Evolutionary conservation across 2,113 vertebrate genomes (phyloP), one percentile per base, ranked within the genome.

Genomic region (Panthera leo): DNA sequence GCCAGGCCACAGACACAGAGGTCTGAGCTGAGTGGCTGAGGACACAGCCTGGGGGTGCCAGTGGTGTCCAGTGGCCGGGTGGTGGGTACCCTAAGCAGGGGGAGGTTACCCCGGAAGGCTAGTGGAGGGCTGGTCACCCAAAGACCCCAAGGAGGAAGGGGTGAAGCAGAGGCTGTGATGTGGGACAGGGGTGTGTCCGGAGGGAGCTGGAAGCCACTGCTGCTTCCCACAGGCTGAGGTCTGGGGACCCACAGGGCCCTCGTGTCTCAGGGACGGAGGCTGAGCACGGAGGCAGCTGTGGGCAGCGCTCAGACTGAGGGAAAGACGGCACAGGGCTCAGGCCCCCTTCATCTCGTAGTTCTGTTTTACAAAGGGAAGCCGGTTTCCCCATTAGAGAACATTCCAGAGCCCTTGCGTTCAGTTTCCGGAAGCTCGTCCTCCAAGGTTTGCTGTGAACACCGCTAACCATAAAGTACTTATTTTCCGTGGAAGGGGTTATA

Each of bases 211-310:
- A 45, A 45, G 45, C 45, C 45, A 11, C 42, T 18, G 27, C 27
- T 78, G 75, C 27, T 4, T 19, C 55, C 55, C 55, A 75, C 39
- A 14, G 6, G 51, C 48, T 82, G 53, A 16, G 78, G 78, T 7
- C 51, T 36, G 53, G 79, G 79, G 51, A 58, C 18, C 19, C 0
- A 19, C 8, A 6, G 79, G 15, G 2, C 25, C 16, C 34, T 15
- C 0, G 2, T 21, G 25, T n/a, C 4, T 23, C 6, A 1, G 3
- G 25, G 23, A 55, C 2, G 51, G 61, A 51, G 11, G 31, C 42
- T 31, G 5, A 34, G 31, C 29, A 31, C 9, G 16, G 61, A 7
- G 55, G 55, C 39, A 67, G 14, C 36, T 67, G 18, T 11, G 29
- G 63, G 45, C 34, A 23, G 65, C 16, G 3, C 36, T 27, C 39